Percentiles rank a stretch among this genome's conserved stretches.
Conservation (phyloP, 2,113 vertebrate genomes). For the Platysternon megacephalum region DNA sequence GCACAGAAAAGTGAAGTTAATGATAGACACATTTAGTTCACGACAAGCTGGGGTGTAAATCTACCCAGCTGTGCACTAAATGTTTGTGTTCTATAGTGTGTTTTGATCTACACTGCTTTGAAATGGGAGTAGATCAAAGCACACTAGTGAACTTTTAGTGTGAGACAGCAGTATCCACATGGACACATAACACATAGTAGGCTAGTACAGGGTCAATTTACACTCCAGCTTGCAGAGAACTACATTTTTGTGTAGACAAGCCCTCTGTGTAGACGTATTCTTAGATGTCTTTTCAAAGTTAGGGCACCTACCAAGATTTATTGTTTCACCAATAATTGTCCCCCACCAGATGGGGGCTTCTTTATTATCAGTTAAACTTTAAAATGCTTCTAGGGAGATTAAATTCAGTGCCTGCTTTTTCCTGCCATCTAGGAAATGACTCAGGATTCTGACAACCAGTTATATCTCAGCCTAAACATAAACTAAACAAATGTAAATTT, state of each 20-base stretch:
- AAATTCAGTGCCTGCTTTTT: neutral
- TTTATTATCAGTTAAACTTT: neutral
- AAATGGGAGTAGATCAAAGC: neutral
- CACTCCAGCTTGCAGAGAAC: neutral
- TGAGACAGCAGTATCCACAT: neutral
- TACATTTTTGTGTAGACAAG: neutral
- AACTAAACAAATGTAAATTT: neutral
- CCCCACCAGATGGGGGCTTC: neutral
- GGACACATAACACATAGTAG: neutral
- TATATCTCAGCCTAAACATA: neutral
- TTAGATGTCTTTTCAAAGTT: neutral
- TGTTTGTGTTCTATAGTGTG: neutral
- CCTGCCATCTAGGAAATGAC: neutral
- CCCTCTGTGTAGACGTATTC: neutral
- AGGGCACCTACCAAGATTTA: neutral
- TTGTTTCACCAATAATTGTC: neutral
- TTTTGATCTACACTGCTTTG: neutral
- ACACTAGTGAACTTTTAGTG: neutral
- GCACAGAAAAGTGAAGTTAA: rapidly evolving
- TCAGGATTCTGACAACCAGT: neutral
- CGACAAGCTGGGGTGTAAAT: neutral
- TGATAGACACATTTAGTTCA: neutral
- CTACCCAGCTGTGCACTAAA: neutral
- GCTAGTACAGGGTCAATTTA: neutral
- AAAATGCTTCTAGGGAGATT: neutral